phyloP scores from a whole-genome alignment of 2,888 invertebrate genomes.

The Agriopis marginaria region DNA sequence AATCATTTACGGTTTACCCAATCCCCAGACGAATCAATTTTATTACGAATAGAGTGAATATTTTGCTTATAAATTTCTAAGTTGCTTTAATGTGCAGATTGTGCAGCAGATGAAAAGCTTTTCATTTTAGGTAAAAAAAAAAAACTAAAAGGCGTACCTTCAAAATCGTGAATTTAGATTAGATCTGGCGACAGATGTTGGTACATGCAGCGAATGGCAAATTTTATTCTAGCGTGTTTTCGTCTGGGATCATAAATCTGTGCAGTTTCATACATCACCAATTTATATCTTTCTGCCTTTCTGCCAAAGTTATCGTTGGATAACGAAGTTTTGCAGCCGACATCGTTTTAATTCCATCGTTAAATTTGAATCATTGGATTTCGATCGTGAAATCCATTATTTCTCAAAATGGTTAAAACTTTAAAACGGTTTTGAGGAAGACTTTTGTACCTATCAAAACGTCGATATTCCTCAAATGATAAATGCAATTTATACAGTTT shows the following conservation, averaged over 20 bases:
- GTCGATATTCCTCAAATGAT: background rate
- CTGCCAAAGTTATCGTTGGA: conserved; percentile 4
- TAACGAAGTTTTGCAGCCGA: conserved; percentile 17
- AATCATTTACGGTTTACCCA: conserved; percentile 54
- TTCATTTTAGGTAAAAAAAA: background rate
- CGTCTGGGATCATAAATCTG: conserved; percentile 23
- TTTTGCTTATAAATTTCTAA: background rate
- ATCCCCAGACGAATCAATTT: conserved; percentile 57
- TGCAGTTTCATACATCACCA: conserved; percentile 13
- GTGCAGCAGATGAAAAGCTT: background rate
- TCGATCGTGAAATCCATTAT: conserved; percentile 4
- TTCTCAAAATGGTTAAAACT: conserved; percentile 1
- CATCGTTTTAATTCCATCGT: conserved; percentile 8
- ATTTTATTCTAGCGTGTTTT: conserved; percentile 16
- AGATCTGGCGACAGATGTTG: conserved; percentile 23
- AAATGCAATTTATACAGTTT: background rate
- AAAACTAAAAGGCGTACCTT: background rate
- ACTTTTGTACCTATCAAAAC: background rate
- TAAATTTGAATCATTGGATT: conserved; percentile 15
- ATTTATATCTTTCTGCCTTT: conserved; percentile 11
- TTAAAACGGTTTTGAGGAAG: background rate
- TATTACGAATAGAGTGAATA: background rate
- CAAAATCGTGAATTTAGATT: conserved; percentile 7
- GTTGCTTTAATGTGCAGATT: background rate
- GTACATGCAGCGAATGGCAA: conserved; percentile 21